Evolutionary conservation across 2,797 vertebrate genomes (phyloP).

Genomic region (Semaprochilodus insignis): DNA sequence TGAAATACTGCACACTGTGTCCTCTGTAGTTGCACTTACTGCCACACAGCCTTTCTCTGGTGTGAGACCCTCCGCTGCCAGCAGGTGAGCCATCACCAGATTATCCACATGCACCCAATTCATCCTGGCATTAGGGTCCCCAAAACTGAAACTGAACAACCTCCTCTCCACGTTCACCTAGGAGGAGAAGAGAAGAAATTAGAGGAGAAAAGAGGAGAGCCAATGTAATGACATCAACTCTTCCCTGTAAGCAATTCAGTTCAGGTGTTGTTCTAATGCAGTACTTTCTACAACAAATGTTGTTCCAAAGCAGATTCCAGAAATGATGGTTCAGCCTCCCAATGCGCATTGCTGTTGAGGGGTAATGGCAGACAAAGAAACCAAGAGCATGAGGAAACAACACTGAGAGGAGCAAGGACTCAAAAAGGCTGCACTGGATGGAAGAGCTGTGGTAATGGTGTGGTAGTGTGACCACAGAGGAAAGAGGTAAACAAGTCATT

Average conservation of each 20-base stretch:
- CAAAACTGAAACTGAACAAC: slow-evolving; percentile 87
- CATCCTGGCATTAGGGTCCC: slow-evolving; percentile 82
- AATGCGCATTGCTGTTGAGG: not conserved
- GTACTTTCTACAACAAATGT: not conserved
- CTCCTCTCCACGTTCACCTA: slow-evolving; percentile 88
- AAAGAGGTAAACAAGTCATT: too few species aligned
- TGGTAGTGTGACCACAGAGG: too few species aligned
- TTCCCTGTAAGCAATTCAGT: not conserved
- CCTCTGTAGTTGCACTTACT: slow-evolving; percentile 77
- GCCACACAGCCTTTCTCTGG: slow-evolving; percentile 80
- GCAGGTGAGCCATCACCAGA: slow-evolving; percentile 87
- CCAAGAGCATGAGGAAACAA: not conserved
- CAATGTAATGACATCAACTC: not conserved
- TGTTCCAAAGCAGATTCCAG: not conserved
- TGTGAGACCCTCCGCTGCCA: slow-evolving; percentile 87
- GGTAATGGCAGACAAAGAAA: too few species aligned
- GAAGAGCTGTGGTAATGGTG: too few species aligned
- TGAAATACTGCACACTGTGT: not conserved
- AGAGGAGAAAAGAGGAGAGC: not conserved
- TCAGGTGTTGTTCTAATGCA: not conserved
- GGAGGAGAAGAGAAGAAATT: not conserved
- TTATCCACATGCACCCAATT: slow-evolving; percentile 96
- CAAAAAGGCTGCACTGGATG: too few species aligned
- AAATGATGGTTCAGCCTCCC: not conserved
- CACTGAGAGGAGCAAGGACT: not conserved